Conservation (phyloP, 2,113 vertebrate genomes). For the Chionis minor region DNA sequence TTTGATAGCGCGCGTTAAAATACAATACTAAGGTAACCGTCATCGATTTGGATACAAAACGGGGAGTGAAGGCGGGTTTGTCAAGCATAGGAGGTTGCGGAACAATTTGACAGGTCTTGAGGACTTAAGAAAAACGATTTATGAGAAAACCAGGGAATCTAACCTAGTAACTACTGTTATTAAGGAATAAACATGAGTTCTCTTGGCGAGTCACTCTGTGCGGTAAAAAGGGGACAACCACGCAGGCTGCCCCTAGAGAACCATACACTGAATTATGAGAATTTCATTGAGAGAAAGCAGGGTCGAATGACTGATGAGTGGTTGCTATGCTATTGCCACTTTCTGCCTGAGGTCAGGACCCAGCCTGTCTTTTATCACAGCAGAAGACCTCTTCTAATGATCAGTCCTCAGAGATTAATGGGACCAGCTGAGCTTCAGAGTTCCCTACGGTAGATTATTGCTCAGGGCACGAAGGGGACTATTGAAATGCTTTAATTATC, state of each 20-base stretch:
- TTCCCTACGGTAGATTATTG: not conserved
- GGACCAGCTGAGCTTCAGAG: not conserved
- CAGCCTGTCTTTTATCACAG: not conserved
- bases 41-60: not conserved
- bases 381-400: conserved; percentile 20
- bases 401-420: not conserved
- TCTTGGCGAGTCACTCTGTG: not conserved
- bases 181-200: not conserved
- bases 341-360: not conserved
- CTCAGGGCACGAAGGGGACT: not conserved
- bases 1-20: conserved; percentile 20
- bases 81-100: not conserved
- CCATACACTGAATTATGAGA: not conserved
- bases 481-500: conserved; percentile 32
- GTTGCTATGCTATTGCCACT: not conserved
- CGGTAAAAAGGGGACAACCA: not conserved
- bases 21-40: not conserved
- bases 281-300: not conserved
- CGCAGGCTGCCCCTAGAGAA: not conserved
- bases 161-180: not conserved
- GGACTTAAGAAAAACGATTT: not conserved
- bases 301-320: not conserved
- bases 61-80: not conserved
- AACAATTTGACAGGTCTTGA: not conserved
- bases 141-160: not conserved